A percentile compares a stretch with the other conserved stretches of the same genome.
Conservation (phyloP, 2,113 vertebrate genomes). For the Electrona antarctica region DNA sequence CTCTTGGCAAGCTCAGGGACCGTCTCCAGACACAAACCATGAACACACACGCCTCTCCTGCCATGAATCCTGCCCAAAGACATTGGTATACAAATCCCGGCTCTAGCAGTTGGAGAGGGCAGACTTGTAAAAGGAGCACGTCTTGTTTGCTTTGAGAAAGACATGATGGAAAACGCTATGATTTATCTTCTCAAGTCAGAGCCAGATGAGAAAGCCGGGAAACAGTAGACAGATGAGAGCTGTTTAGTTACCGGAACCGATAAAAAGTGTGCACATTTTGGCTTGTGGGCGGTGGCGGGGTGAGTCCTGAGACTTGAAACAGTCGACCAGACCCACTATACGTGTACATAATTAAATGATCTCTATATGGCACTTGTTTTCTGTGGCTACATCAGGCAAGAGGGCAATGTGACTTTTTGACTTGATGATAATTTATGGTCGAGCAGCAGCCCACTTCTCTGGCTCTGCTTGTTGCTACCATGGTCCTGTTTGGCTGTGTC, state of each 20-base stretch:
- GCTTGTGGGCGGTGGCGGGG: too few relatives aligned
- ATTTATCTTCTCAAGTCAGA: conserved; percentile 51
- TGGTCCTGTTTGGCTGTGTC: conserved; percentile 39
- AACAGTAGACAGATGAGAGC: conserved; percentile 56
- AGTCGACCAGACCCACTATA: too few relatives aligned
- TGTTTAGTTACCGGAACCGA: conserved; percentile 54
- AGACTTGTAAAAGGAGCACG: conserved; percentile 54
- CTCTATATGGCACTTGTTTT: too few relatives aligned
- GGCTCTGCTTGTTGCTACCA: conserved; percentile 38
- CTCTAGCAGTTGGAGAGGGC: conserved; percentile 50
- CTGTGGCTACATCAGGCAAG: too few relatives aligned
- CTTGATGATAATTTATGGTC: conserved; percentile 60
- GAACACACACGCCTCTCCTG: conserved; percentile 48
- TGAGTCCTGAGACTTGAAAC: too few relatives aligned
- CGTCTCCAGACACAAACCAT: conserved; percentile 61
- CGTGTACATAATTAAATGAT: too few relatives aligned
- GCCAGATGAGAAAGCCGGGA: conserved; percentile 54
- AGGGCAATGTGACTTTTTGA: conserved; percentile 6
- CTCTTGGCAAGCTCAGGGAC: conserved; percentile 45
- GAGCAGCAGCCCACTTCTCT: conserved; percentile 36
- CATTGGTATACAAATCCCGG: conserved; percentile 59
- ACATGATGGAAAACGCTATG: conserved; percentile 60
- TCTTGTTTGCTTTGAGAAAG: conserved; percentile 65
- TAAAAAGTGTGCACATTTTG: conserved; percentile 38
- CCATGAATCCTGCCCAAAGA: conserved; percentile 60